phyloP scores from a whole-genome alignment of 2,888 invertebrate species.

The Pristionchus mayeri region DNA sequence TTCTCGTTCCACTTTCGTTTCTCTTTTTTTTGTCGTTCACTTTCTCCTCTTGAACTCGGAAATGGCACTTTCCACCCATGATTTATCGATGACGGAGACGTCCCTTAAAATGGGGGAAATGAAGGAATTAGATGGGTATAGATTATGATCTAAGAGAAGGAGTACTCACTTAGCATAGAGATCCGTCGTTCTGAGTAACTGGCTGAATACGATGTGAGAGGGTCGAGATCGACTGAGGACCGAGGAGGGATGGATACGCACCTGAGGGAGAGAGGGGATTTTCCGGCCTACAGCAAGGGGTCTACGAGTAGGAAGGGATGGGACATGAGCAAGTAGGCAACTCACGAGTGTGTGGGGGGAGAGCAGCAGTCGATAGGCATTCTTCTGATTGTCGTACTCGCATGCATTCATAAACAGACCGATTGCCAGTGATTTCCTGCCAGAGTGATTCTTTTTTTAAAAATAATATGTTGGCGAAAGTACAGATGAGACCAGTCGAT shows the following conservation, averaged over 20 bases:
- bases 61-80: slow-evolving; percentile 43
- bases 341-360: slow-evolving; percentile 58
- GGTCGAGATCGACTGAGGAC: slow-evolving; percentile 49
- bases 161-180: slow-evolving; percentile 66
- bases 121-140: neutral
- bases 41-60: slow-evolving; percentile 42
- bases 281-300: too few relatives aligned
- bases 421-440: slow-evolving; percentile 66
- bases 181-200: slow-evolving; percentile 70
- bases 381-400: slow-evolving; percentile 66
- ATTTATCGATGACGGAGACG: slow-evolving; percentile 63
- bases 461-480: too few relatives aligned
- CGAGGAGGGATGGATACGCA: slow-evolving; percentile 55
- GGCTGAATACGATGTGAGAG: slow-evolving; percentile 67
- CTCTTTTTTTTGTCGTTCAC: slow-evolving; percentile 1
- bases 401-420: slow-evolving; percentile 71
- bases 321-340: too few relatives aligned
- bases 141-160: neutral
- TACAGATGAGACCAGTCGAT: too few relatives aligned
- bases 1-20: slow-evolving; percentile 20
- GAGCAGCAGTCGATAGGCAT: slow-evolving; percentile 65
- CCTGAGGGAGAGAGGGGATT: slow-evolving; percentile 47
- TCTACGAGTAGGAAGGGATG: too few relatives aligned
- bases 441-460: neutral
- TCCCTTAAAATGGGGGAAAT: slow-evolving; percentile 55